Evolutionary conservation across 2,888 invertebrate genomes (phyloP), one percentile per base, ranked within the genome.

Genomic region (Zaprionus bogoriensis): DNA sequence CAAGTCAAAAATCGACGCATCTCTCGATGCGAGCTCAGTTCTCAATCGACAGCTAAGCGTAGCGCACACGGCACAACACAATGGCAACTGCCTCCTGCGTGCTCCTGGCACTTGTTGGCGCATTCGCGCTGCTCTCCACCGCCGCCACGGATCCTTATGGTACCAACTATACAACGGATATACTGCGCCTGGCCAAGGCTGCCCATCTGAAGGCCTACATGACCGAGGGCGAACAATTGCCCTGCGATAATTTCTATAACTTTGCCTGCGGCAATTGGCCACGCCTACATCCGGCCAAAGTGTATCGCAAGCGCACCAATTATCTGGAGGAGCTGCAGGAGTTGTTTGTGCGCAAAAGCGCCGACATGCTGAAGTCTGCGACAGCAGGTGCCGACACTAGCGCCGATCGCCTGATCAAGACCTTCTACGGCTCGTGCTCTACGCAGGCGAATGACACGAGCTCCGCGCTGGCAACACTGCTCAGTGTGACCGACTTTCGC

Each of bases 241-340:
- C 88, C 0, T 90, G 90, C 53, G 66, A 72, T 14, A 84, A 90
- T 64, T 90, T 90, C 36, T 90, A 90, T 45, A 77, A 85, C 45
- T 90, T 83, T 50, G 91, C 90, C 12, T 90, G 90, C 25, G 91
- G 90, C 36, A 89, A 84, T 19, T 90, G 90, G 90, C 55, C 74
- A 0, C 85, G 77, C 6, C 20, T 85, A 12, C 86, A 90, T 57
- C 88, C 88, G 1, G 78, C 89, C 0, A 62, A 51, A 0, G 32
- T 70, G 3, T 36, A 65, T 3, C 77, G 54, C 2, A 71, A 69
- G 5, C 75, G 82, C 32, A 89, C 87, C 25, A 79, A 85, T 23
- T 86, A 87, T 19, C 48, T 90, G 60, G 87, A 77, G 39, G 87
- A 89, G 39, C 60, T 90, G n/a, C 79, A 84, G 48, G 87, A 87